phyloP scores from a whole-genome alignment of 2,888 invertebrate species.

The Lacanobia oleracea region DNA sequence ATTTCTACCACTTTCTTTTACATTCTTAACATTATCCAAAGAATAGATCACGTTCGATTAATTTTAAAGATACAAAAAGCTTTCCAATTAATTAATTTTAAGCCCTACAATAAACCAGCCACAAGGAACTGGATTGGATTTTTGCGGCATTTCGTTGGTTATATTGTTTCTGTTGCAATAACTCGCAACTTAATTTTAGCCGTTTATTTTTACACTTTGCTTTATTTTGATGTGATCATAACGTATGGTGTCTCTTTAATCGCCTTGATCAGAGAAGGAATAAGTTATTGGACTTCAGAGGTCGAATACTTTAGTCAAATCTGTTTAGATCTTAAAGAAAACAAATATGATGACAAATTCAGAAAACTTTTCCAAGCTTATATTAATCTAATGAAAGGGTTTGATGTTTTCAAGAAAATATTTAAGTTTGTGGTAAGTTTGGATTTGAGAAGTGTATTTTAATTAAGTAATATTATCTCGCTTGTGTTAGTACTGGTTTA shows the following conservation, averaged over 20 bases:
- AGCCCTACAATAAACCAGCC: background rate
- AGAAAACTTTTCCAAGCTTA: conserved; percentile 40
- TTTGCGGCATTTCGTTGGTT: background rate
- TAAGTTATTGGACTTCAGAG: conserved; percentile 33
- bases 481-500: background rate
- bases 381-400: conserved; percentile 32
- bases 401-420: conserved; percentile 38
- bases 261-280: conserved; percentile 38
- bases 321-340: conserved; percentile 8
- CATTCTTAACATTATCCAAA: conserved; percentile 29
- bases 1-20: conserved; percentile 8
- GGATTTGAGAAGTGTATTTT: background rate
- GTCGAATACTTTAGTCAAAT: conserved; percentile 22
- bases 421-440: conserved; percentile 35
- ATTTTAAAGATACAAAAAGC: conserved; percentile 47
- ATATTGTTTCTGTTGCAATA: no score
- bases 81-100: conserved; percentile 19
- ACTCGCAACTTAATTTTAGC: background rate
- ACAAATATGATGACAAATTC: conserved; percentile 5
- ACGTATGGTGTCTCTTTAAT: conserved; percentile 30
- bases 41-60: conserved; percentile 19
- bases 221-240: conserved; percentile 16
- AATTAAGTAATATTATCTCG: background rate
- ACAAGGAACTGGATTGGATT: conserved; percentile 28
- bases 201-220: conserved; percentile 4